A percentile compares a stretch with the other conserved stretches of the same genome.
Conservation (phyloP, 2,113 vertebrate genomes). For the Typhlomys cinereus region DNA sequence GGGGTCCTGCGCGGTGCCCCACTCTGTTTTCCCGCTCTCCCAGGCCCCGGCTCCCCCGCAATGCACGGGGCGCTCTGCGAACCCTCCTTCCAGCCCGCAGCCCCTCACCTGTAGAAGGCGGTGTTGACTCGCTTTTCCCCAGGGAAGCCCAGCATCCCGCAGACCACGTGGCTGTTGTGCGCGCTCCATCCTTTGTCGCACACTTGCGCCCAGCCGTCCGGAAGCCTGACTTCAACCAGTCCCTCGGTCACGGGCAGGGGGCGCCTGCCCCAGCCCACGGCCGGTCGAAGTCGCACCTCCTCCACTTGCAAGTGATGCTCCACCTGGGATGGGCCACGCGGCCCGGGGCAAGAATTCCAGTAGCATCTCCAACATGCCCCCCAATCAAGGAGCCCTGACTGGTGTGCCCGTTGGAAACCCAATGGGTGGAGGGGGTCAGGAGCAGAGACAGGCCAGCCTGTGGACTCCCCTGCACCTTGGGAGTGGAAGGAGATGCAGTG, state of each 20-base stretch:
- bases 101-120: conserved; percentile 95
- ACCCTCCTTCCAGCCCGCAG: not conserved
- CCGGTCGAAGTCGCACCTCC: conserved; percentile 91
- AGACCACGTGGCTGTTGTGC: conserved; percentile 93
- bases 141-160: conserved; percentile 97
- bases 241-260: conserved; percentile 91
- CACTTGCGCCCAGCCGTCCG: conserved; percentile 92
- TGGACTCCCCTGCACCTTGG: not conserved
- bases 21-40: not conserved
- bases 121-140: conserved; percentile 94
- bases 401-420: not conserved
- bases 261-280: conserved; percentile 83
- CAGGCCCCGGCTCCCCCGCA: not conserved
- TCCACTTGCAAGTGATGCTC: conserved; percentile 91
- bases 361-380: not conserved
- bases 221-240: conserved; percentile 92
- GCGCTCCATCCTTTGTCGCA: conserved; percentile 92
- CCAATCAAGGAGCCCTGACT: not conserved
- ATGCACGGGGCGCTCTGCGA: not conserved
- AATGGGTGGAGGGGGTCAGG: not conserved
- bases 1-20: not conserved
- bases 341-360: not conserved
- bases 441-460: not conserved
- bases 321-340: conserved; percentile 74
- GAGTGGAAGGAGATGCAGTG: not conserved